A percentile compares a stretch with the other conserved stretches of the same genome.
These are phyloP conservation scores for Hycleus phaleratus DNA, from an alignment of 1,140 invertebrate genomes.

Conservation along the genomic window DNA sequence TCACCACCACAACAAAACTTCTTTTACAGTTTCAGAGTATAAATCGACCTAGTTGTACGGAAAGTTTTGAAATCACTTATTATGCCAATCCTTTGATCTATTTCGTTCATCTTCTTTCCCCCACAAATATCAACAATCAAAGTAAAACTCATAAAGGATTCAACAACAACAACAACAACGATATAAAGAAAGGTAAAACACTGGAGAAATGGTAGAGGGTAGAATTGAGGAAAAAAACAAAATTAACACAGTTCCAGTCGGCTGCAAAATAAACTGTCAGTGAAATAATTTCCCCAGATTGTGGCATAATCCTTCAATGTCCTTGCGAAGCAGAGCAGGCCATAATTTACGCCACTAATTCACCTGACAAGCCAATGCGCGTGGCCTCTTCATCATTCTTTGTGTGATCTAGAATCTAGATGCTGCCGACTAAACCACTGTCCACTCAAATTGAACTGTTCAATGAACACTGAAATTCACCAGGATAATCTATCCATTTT, in stretches of 20 bases:
- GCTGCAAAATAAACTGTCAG: slow-evolving; percentile 14
- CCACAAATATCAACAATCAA: neutral
- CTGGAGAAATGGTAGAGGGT: neutral
- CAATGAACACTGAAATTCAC: slow-evolving; percentile 7
- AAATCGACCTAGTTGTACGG: too few relatives aligned
- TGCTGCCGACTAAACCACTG: slow-evolving; percentile 6
- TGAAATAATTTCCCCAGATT: slow-evolving; percentile 32
- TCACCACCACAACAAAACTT: too few relatives aligned
- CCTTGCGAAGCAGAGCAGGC: slow-evolving; percentile 14
- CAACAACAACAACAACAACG: neutral
- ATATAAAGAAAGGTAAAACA: neutral
- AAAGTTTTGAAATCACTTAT: too few relatives aligned
- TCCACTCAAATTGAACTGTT: slow-evolving; percentile 5
- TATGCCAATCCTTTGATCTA: neutral
- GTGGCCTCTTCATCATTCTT: slow-evolving; percentile 24
- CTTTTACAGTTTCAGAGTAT: too few relatives aligned
- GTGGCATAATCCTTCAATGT: slow-evolving; percentile 29
- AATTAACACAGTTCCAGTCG: slow-evolving; percentile 1
- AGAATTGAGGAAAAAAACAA: too few relatives aligned
- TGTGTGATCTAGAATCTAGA: slow-evolving; percentile 15
- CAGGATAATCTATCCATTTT: too few relatives aligned
- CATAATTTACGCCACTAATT: slow-evolving; percentile 33
- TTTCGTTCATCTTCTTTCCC: neutral
- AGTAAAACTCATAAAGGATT: slow-evolving; percentile 1
- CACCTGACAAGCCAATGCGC: slow-evolving; percentile 27